Percentiles rank a stretch among this genome's conserved stretches.
These are phyloP conservation scores for Tachina grossa DNA, from an alignment of 2,888 invertebrate genomes.

Conservation along the genomic window DNA sequence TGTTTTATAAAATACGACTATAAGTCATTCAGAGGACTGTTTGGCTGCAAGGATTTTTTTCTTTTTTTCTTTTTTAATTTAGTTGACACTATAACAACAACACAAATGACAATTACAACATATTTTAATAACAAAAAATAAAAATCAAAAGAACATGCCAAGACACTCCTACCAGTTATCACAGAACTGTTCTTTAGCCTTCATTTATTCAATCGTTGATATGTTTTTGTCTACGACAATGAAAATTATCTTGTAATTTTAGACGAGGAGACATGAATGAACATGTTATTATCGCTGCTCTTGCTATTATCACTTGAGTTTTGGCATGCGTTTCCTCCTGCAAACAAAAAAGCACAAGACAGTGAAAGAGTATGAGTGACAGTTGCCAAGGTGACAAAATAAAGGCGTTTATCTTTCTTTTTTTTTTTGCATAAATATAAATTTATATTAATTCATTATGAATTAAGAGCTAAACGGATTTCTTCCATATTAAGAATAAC, in stretches of 20 bases:
- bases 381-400: conserved; percentile 32
- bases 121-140: not conserved
- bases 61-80: not conserved
- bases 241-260: conserved; percentile 60
- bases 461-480: too few relatives aligned
- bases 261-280: conserved; percentile 29
- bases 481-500: too few relatives aligned
- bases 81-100: conserved; percentile 9
- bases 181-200: conserved; percentile 4
- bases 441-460: too few relatives aligned
- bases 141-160: not conserved
- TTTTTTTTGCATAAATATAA: too few relatives aligned
- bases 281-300: not conserved
- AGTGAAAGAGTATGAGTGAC: not conserved
- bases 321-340: conserved; percentile 24
- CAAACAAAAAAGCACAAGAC: not conserved
- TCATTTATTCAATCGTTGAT: conserved; percentile 30
- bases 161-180: not conserved
- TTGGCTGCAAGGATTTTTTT: conserved; percentile 18
- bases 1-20: not conserved
- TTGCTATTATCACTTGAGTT: conserved; percentile 28
- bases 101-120: not conserved
- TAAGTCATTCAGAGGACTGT: conserved; percentile 16
- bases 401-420: conserved; percentile 50
- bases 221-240: conserved; percentile 46